Evolutionary conservation across 1,140 invertebrate genomes (phyloP), one percentile per base, ranked within the genome.

Genomic region (Pogonus chalceus): DNA sequence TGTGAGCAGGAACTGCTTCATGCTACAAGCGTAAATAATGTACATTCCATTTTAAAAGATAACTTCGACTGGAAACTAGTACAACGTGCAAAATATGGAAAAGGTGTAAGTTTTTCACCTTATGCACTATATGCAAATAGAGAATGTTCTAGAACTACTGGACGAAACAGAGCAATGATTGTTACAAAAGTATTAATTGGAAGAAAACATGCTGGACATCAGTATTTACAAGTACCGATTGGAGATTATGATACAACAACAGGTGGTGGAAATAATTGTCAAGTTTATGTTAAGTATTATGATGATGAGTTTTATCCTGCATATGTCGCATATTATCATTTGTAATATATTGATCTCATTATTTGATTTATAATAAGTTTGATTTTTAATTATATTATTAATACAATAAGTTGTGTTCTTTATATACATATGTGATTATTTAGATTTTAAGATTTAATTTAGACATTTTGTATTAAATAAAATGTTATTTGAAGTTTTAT

Each of bases 301-400:
- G 56, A 58, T 37, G 35, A 58, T 49, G 56, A 58, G 52, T 58
- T 55, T 55, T 55, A 55, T 49, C 56, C 56, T 1, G 51, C 51
- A 18, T 58, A 55, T 26, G 23, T 52, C 20, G 51, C 47, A 22
- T 58, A 55, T 52, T 58, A 58, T 51, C 7, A 9, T 4, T 16
- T 43, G 18, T 43, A 43, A 43, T 7, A n/a, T n/a, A n/a, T n/a
- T n/a, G n/a, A n/a, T n/a, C n/a, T n/a, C n/a, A n/a, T n/a, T n/a
- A n/a, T n/a, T n/a, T n/a, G n/a, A n/a, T n/a, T n/a, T n/a, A n/a
- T n/a, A n/a, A n/a, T n/a, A n/a, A n/a, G n/a, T n/a, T n/a, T n/a
- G n/a, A n/a, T n/a, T n/a, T n/a, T n/a, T n/a, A n/a, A n/a, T n/a
- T n/a, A n/a, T n/a, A n/a, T n/a, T n/a, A n/a, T n/a, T n/a, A n/a